Percentiles rank a stretch among this genome's conserved stretches.
Conservation (phyloP, 2,113 vertebrate species). For the Leucosticte australis region DNA sequence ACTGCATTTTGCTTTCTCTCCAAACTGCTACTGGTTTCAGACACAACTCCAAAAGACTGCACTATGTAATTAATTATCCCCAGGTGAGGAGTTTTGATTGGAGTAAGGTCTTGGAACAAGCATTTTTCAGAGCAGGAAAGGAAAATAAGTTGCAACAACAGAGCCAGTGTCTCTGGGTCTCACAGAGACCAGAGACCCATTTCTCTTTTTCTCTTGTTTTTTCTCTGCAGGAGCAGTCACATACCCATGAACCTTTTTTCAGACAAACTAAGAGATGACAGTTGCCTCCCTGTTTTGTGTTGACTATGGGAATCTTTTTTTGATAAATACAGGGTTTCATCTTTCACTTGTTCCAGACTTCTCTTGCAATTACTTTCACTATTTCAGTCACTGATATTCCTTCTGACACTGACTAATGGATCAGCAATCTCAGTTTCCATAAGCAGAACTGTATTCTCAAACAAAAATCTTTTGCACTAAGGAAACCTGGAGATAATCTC, state of each 20-base stretch:
- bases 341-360: constrained; percentile 47
- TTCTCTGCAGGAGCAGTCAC: background rate
- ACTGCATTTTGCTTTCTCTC: background rate
- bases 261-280: background rate
- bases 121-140: background rate
- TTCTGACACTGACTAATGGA: constrained; percentile 31
- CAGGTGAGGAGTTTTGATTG: background rate
- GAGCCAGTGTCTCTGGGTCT: background rate
- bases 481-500: background rate
- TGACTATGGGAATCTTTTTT: constrained; percentile 23
- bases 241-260: background rate
- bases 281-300: constrained; percentile 8
- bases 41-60: background rate
- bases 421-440: background rate
- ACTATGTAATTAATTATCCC: background rate
- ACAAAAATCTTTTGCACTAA: background rate
- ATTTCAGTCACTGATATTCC: background rate
- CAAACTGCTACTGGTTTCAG: background rate
- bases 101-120: background rate
- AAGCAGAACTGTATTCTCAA: background rate
- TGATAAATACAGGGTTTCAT: constrained; percentile 52
- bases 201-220: background rate
- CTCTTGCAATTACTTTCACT: constrained; percentile 36
- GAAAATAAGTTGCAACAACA: background rate
- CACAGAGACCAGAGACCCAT: background rate